These are phyloP conservation scores for Vollenhovia emeryi DNA, from an alignment of 1,140 invertebrate species.

Conservation along the genomic window DNA sequence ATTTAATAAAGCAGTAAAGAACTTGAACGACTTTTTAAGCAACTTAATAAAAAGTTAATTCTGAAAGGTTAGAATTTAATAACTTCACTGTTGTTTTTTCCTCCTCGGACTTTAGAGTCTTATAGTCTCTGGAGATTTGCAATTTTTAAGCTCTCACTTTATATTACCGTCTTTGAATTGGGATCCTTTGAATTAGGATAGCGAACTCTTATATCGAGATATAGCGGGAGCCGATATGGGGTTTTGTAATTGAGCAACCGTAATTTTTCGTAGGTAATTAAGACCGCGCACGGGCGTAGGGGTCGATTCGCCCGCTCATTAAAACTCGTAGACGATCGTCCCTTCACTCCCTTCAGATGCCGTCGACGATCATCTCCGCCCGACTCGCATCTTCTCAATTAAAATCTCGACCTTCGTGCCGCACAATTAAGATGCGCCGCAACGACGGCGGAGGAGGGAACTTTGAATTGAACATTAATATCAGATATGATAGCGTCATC, in stretches of 20 bases:
- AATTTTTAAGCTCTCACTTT: not conserved
- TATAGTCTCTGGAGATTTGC: not conserved
- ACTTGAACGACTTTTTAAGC: not conserved
- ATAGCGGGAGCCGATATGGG: not conserved
- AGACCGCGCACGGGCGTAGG: not conserved
- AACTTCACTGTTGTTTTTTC: not conserved
- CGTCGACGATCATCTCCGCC: constrained; percentile 36
- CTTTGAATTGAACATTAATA: constrained; percentile 42
- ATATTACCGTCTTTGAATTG: not conserved
- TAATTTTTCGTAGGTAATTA: constrained; percentile 53
- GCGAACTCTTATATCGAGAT: constrained; percentile 5
- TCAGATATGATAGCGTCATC: not conserved
- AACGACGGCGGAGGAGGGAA: not conserved
- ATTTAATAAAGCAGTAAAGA: not conserved
- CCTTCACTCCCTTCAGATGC: constrained; percentile 38
- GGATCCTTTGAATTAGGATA: not conserved
- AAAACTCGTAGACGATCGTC: constrained; percentile 48
- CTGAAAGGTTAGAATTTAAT: not conserved
- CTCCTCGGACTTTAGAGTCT: not conserved
- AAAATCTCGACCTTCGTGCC: constrained; percentile 47
- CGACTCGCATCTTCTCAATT: constrained; percentile 42
- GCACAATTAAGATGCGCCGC: constrained; percentile 29
- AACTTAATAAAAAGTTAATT: not conserved
- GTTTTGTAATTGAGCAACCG: constrained; percentile 33
- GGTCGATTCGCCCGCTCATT: constrained; percentile 31